Base-by-base conservation (phyloP, 2,113 vertebrate species). In the Protomyctophum bolini region DNA sequence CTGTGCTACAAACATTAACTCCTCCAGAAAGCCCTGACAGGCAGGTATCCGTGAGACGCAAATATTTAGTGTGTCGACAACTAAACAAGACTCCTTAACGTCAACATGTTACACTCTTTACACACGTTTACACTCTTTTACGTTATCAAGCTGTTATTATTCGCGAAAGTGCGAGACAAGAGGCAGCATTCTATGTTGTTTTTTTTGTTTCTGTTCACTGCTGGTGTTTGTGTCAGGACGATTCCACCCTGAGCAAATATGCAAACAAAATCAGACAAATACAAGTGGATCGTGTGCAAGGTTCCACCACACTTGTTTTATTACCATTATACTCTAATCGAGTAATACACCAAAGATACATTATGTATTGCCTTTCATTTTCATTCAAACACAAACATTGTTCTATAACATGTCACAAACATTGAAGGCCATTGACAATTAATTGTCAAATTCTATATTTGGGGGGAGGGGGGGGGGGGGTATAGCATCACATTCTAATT, bases 41-140 rank as follows among this genome's bases (percentile, higher is more conserved):
- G 55, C 82, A 88, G 81, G 84, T 81, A 84, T 87, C 83, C 64
- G 63, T 68, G n/a, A 69, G 79, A 70, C 10, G 73, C 79, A 87
- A 88, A 87, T 87, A 86, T 90, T 87, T 86, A 86, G 76, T 70
- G 76, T 81, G 66, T 71, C 6, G 2, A 56, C n/a, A 21, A 63
- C 68, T 80, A 82, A 88, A 82, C 76, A 87, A 41, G 1, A 59
- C 21, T 6, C 29, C 10, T 68, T 63, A 63, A 8, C 49, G 71
- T 83, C 78, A 83, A 83, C 83, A 79, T 55, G 64, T 45, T 60
- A 58, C 1, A 0, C 77, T 71, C 75, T 82, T 68, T 12, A 68
- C 56, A 54, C 46, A 12, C 58, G n/a, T 47, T 73, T 54, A 54
- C 50, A n/a, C n/a, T n/a, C n/a, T n/a, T n/a, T n/a, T n/a, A n/a